phyloP scores from a whole-genome alignment of 2,888 invertebrate species.

The Epinotia ramella region DNA sequence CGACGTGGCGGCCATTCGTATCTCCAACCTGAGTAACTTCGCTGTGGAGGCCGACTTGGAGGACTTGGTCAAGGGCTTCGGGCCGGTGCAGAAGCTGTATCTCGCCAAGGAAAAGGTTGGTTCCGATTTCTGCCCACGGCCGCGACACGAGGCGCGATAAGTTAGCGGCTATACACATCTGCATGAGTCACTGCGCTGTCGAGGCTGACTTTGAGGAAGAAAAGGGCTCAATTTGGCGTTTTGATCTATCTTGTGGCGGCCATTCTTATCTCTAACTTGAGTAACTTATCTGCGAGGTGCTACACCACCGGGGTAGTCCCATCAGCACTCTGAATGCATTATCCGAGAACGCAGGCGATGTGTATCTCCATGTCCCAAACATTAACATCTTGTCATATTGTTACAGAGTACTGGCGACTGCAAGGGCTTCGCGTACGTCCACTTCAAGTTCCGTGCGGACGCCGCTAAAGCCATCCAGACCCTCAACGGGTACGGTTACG shows the following conservation, averaged over 20 bases:
- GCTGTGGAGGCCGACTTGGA: constrained; percentile 98
- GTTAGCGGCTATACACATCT: too few relatives aligned
- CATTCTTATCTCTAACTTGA: too few relatives aligned
- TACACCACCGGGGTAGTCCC: too few relatives aligned
- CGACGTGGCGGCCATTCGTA: constrained; percentile 96
- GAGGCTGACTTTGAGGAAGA: too few relatives aligned
- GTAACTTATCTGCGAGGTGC: too few relatives aligned
- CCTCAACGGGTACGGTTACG: constrained; percentile 97
- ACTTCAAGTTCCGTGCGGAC: constrained; percentile 96
- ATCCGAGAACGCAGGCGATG: too few relatives aligned
- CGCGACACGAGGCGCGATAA: too few relatives aligned
- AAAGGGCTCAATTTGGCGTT: too few relatives aligned
- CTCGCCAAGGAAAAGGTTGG: constrained; percentile 95
- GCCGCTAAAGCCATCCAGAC: constrained; percentile 96
- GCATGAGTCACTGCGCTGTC: too few relatives aligned
- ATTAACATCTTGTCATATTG: constrained; percentile 42
- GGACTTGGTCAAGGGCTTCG: constrained; percentile 97
- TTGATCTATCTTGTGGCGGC: too few relatives aligned
- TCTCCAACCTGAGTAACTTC: constrained; percentile 98
- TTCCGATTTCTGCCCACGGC: background rate
- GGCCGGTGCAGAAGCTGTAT: constrained; percentile 96
- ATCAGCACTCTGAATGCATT: too few relatives aligned
- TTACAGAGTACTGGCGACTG: constrained; percentile 90
- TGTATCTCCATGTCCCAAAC: too few relatives aligned
- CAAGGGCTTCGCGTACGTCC: constrained; percentile 99